These are phyloP conservation scores for Drosophila truncata DNA, from an alignment of 1,140 invertebrate genomes.

Conservation along the genomic window DNA sequence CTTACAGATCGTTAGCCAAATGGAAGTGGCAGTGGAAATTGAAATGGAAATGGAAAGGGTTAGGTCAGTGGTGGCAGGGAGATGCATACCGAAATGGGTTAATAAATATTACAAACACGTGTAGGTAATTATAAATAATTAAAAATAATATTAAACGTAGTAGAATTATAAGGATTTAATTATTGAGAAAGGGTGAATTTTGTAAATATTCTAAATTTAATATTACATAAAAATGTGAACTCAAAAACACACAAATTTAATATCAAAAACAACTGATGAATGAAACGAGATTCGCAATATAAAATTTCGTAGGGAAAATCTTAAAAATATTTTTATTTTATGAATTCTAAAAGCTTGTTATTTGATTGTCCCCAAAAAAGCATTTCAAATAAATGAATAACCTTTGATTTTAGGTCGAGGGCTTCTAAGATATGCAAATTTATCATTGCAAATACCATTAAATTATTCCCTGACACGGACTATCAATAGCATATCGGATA, in stretches of 20 bases:
- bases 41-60: conserved; percentile 17
- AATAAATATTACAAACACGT: conserved; percentile 12
- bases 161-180: not conserved
- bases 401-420: too few species aligned
- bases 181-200: too few species aligned
- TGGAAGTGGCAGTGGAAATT: conserved; percentile 3
- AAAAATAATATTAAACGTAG: too few species aligned
- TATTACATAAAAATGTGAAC: not conserved
- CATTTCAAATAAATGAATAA: too few species aligned
- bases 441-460: conserved; percentile 2
- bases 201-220: not conserved
- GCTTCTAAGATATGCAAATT: too few species aligned
- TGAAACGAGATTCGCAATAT: too few species aligned
- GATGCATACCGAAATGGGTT: conserved; percentile 1
- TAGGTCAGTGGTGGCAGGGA: conserved; percentile 5
- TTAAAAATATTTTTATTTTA: too few species aligned
- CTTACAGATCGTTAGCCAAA: conserved; percentile 54
- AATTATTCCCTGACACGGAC: conserved; percentile 24
- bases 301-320: too few species aligned
- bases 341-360: too few species aligned
- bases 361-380: too few species aligned
- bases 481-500: conserved; percentile 47
- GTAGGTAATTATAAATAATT: not conserved
- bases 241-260: too few species aligned
- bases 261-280: too few species aligned